Evolutionary conservation across 1,140 invertebrate genomes (phyloP), one percentile per base, ranked within the genome.

Genomic region (Brachionus calyciflorus): DNA sequence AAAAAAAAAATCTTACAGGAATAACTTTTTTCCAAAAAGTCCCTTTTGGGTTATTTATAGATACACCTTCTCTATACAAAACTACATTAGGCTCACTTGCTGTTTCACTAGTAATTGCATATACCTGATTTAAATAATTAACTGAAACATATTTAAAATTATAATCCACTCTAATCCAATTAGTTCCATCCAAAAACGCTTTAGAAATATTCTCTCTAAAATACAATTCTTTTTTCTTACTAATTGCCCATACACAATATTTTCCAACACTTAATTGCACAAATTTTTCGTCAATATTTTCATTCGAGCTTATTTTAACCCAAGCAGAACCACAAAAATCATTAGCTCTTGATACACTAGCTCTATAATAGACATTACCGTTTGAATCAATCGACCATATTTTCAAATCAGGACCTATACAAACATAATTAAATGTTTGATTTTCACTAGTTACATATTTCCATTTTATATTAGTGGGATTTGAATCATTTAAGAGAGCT

Each of bases 341-440:
- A 30, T 73, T 51, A 1, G 33, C 46, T 19, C 37, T 37, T 21
- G 3, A 21, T 5, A 73, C 65, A 1, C 69, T 46, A 5, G 4
- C 30, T 37, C 69, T n/a, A 6, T 37, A 51, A 51, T 73, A 55
- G 1, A 73, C 69, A 73, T 37, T 51, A 26, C 69, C 69, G 33
- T 73, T 49, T 17, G 14, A 28, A 14, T 73, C 69, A 51, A 73
- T 55, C 17, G 69, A 37, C 69, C 69, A 73, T 28, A 73, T 55
- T 73, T 30, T 73, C 1, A 73, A 24, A 26, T 53, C 37, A 24
- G 37, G 28, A 40, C 69, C 69, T 51, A 73, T 55, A 2, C 3
- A 51, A 46, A 73, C 51, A 40, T 41, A 73, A 17, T 5, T 51
- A 41, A 73, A 73, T 14, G 9, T 33, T 40, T 73, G 46, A 60